Evolutionary conservation across 2,113 vertebrate genomes (phyloP).

Genomic region (Brienomyrus brachyistius): DNA sequence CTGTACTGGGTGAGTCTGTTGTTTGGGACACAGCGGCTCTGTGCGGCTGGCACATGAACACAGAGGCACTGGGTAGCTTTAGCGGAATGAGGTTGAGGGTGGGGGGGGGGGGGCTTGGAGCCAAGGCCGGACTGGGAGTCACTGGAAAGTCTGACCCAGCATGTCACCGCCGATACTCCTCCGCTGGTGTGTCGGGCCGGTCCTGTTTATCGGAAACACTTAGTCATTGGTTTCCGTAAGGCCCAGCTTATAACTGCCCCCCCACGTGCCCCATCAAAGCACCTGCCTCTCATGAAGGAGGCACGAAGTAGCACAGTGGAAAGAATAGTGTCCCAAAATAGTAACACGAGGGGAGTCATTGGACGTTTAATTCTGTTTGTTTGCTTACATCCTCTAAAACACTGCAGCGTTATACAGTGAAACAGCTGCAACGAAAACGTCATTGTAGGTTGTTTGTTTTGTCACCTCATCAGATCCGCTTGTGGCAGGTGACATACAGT

Average conservation of each 20-base stretch:
- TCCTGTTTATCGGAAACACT: constrained; percentile 40
- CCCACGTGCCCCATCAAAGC: neutral
- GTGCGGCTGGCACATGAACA: neutral
- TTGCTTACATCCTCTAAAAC: neutral
- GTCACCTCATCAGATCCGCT: neutral
- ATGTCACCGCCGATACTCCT: constrained; percentile 1
- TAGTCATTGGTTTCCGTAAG: constrained; percentile 23
- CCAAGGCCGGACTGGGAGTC: neutral
- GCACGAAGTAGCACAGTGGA: neutral
- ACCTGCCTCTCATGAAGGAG: neutral
- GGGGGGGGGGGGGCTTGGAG: constrained; percentile 12
- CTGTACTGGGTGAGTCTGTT: neutral
- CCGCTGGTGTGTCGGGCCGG: neutral
- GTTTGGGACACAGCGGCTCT: neutral
- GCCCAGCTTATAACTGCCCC: neutral
- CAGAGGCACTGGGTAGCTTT: neutral
- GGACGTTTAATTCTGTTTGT: neutral
- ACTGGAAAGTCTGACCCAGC: constrained; percentile 31
- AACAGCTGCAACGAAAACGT: neutral
- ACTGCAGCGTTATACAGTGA: neutral
- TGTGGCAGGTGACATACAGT: neutral
- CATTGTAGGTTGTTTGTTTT: neutral
- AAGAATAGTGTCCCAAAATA: neutral
- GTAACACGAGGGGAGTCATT: neutral
- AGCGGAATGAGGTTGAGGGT: constrained; percentile 11